Evolutionary conservation across 2,797 vertebrate species (phyloP).

Genomic region (Arnoldichthys spilopterus): DNA sequence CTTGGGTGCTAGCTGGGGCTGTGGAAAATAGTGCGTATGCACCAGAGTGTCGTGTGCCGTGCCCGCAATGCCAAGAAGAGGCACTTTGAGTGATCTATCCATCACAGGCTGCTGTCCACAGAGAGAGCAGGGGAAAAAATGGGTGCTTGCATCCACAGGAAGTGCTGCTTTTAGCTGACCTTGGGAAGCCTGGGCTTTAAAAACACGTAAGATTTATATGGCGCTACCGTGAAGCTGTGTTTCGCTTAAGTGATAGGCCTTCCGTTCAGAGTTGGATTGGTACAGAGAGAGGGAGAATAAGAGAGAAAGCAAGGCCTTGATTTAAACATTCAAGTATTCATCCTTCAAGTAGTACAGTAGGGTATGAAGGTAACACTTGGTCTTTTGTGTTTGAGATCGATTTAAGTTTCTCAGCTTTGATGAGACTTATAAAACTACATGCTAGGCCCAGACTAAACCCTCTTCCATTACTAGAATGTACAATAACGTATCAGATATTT

Average conservation of each 20-base stretch:
- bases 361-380: background rate
- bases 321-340: constrained; percentile 25
- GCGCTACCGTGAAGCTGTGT: constrained; percentile 27
- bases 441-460: background rate
- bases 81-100: constrained; percentile 48
- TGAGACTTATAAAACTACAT: background rate
- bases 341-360: background rate
- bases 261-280: constrained; percentile 7
- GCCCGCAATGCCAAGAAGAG: constrained; percentile 38
- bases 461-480: background rate
- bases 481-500: too few relatives aligned
- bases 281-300: background rate
- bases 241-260: constrained; percentile 41
- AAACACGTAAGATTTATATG: constrained; percentile 51
- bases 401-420: background rate
- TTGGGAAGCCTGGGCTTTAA: constrained; percentile 41
- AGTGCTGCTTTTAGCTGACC: constrained; percentile 44
- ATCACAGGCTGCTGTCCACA: constrained; percentile 35
- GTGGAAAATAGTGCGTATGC: background rate
- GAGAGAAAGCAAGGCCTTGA: background rate
- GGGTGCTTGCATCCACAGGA: constrained; percentile 9
- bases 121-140: constrained; percentile 18
- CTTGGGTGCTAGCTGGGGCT: background rate
- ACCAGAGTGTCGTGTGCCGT: constrained; percentile 25
- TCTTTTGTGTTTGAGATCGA: background rate